These are phyloP conservation scores for Odontothrips loti DNA, from an alignment of 2,888 invertebrate species.

Conservation along the genomic window DNA sequence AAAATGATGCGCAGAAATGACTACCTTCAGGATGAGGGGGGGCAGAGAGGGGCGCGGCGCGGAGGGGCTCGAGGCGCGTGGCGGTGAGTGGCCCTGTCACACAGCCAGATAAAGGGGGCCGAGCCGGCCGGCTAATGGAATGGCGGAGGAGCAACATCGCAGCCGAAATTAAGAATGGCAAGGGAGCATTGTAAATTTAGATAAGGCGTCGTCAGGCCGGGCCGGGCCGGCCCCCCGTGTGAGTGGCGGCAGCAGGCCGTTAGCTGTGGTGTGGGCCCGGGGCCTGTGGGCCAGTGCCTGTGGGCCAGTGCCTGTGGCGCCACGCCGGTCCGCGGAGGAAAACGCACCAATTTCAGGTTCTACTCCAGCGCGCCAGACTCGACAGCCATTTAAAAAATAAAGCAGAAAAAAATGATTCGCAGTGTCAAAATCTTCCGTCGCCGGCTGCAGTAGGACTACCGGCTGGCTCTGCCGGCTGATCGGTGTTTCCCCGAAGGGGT, in stretches of 20 bases:
- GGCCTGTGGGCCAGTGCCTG: not conserved
- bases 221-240: not conserved
- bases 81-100: not conserved
- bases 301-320: not conserved
- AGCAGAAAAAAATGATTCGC: not conserved
- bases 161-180: not conserved
- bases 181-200: slow-evolving; percentile 16
- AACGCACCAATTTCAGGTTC: no score
- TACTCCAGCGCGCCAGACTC: no score
- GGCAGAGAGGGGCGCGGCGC: no score
- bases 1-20: no score
- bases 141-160: not conserved
- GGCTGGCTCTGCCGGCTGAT: no score
- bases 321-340: not conserved
- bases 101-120: not conserved
- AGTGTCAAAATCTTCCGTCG: not conserved
- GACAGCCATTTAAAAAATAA: no score
- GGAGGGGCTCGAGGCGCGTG: no score
- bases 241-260: not conserved
- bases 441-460: not conserved
- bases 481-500: not conserved
- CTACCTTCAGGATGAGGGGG: no score
- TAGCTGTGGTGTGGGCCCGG: not conserved
- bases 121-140: slow-evolving; percentile 3
- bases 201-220: not conserved